Conservation (phyloP, 2,113 vertebrate genomes). For the Geococcyx californianus region DNA sequence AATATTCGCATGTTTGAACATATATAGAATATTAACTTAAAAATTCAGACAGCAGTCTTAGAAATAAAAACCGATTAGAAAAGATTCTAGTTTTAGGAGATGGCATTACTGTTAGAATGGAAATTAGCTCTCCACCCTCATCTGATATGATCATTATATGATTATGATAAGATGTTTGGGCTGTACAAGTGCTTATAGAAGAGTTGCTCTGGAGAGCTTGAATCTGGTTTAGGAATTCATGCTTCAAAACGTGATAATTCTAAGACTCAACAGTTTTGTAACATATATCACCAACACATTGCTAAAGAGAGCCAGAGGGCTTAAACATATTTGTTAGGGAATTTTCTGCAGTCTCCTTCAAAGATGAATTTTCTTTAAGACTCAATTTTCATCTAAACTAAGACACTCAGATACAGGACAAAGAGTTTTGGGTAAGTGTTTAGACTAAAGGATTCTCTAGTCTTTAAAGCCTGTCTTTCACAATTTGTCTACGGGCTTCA, state of each 20-base stretch:
- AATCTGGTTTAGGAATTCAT: not conserved
- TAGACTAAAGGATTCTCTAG: not conserved
- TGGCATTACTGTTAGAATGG: not conserved
- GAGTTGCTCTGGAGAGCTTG: not conserved
- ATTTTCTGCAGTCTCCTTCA: not conserved
- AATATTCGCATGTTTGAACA: not conserved
- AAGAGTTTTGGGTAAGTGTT: not conserved
- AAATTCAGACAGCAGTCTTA: not conserved
- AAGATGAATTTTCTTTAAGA: slow-evolving; percentile 21
- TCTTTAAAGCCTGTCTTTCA: not conserved
- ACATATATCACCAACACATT: not conserved
- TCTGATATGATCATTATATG: not conserved
- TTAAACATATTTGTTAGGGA: not conserved
- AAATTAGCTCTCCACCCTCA: not conserved
- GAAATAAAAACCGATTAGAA: not conserved
- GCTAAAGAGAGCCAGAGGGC: not conserved
- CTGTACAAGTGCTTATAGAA: not conserved
- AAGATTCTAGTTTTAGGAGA: not conserved
- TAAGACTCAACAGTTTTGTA: not conserved
- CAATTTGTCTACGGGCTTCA: slow-evolving; percentile 20
- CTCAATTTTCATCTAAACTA: too few relatives aligned
- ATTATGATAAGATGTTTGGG: not conserved
- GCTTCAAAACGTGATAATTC: not conserved
- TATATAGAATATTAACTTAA: not conserved
- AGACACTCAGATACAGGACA: not conserved